Evolutionary conservation across 2,113 vertebrate species (phyloP), one percentile per base, ranked within the genome.

Genomic region (Ailuropoda melanoleuca): DNA sequence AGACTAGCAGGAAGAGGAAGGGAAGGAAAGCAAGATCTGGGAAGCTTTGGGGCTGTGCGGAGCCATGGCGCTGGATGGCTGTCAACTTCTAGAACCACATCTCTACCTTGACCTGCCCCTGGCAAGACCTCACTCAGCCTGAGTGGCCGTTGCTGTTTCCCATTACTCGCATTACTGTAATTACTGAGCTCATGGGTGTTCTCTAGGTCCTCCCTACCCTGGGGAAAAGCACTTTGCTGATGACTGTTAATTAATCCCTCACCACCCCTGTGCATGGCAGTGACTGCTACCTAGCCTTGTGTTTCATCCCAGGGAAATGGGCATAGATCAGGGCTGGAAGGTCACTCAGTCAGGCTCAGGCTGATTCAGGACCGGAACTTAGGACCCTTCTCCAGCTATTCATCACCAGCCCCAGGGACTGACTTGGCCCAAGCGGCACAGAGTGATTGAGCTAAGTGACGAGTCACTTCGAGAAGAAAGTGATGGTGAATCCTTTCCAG

Each of bases 231-330:
- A 88, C 92, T 94, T 95, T 83, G 29, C 55, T 77, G 46, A 66
- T 75, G 19, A 84, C 19, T 93, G 48, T 26, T 92, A 88, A 91
- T 93, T 88, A 93, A 94, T 85, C 77, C 64, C 64, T 85, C n/a
- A 85, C 62, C 64, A 66, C 62, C 53, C 29, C 53, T 21, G 18
- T 26, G 58, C 46, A 75, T 43, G 50, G 75, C 26, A 91, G 46
- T 18, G 43, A 88, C 26, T 74, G 4, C 24, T 46, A 8, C 90
- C 60, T 34, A 48, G 70, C 46, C 85, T 89, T 72, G 48, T 77
- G 87, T 96, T 92, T 97, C n/a, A 78, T 85, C 39, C 81, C 64
- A 48, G 19, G 18, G 21, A 92, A 96, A 95, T 93, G 70, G 93
- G 53, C 55, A 68, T 9, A 94, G 77, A 84, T 56, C 83, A 24